Conservation (phyloP, 2,888 invertebrate species). For the Leucoptera coffeella region DNA sequence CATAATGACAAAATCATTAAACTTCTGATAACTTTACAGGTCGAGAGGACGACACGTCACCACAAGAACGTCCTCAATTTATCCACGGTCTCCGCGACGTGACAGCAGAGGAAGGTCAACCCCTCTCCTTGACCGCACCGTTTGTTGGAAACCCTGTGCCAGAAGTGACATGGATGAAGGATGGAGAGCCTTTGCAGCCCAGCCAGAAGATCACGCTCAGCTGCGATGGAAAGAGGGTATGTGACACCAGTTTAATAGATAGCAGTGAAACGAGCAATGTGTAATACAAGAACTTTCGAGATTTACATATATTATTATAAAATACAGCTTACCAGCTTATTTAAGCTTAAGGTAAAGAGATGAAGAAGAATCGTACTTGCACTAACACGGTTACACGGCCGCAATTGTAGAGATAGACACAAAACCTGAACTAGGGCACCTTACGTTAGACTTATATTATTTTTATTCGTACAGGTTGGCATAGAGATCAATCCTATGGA, state of each 20-base stretch:
- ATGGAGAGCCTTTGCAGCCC: constrained; percentile 60
- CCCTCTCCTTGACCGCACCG: constrained; percentile 61
- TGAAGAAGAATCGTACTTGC: too few species aligned
- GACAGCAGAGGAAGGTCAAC: constrained; percentile 78
- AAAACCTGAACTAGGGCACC: too few species aligned
- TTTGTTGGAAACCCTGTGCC: constrained; percentile 81
- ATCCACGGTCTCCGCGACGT: constrained; percentile 67
- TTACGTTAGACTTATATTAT: too few species aligned
- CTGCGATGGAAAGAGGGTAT: constrained; percentile 76
- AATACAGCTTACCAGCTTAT: too few species aligned
- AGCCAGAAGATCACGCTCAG: constrained; percentile 65
- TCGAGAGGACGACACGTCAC: constrained; percentile 55
- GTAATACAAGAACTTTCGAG: too few species aligned
- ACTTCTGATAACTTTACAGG: constrained; percentile 15
- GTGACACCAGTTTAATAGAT: too few species aligned
- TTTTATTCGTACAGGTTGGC: constrained; percentile 54
- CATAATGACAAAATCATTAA: too few species aligned
- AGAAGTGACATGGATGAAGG: constrained; percentile 73
- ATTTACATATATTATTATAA: too few species aligned
- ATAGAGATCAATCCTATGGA: constrained; percentile 66
- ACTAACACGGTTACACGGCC: too few species aligned
- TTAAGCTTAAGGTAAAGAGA: too few species aligned
- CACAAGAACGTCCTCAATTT: constrained; percentile 73
- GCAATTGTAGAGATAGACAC: too few species aligned
- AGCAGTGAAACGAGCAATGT: too few species aligned